Percentiles rank a stretch among this genome's conserved stretches.
phyloP scores from a whole-genome alignment of 2,113 vertebrate genomes.

The Sarotherodon lohbergeri region DNA sequence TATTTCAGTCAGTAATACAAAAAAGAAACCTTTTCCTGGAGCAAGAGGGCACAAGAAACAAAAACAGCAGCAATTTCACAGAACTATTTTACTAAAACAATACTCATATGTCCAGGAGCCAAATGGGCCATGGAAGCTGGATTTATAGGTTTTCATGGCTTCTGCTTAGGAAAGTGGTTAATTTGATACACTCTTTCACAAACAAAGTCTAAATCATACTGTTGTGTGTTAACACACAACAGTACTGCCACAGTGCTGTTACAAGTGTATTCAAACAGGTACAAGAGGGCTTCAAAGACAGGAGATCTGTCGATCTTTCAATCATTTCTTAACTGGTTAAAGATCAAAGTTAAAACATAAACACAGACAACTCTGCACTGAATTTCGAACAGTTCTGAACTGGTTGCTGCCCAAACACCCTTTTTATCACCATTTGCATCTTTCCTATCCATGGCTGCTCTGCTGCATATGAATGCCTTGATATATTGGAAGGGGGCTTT shows the following conservation, averaged over 20 bases:
- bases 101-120: not conserved
- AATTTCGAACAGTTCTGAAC: not conserved
- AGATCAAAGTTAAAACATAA: not conserved
- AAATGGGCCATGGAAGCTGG: not conserved
- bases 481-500: slow-evolving; percentile 8
- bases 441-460: not conserved
- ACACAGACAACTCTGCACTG: not conserved
- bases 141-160: not conserved
- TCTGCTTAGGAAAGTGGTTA: not conserved
- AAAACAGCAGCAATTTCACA: not conserved
- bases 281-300: not conserved
- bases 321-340: not conserved
- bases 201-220: not conserved
- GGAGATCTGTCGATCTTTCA: not conserved
- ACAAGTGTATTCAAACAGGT: not conserved
- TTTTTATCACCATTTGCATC: not conserved
- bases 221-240: not conserved
- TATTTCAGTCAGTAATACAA: not conserved
- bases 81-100: not conserved
- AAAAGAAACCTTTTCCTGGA: not conserved
- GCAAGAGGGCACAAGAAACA: not conserved
- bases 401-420: not conserved
- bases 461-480: not conserved
- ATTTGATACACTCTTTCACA: not conserved
- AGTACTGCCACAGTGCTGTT: not conserved